These are phyloP conservation scores for Hylaeus volcanicus DNA, from an alignment of 1,140 invertebrate genomes.

Conservation along the genomic window DNA sequence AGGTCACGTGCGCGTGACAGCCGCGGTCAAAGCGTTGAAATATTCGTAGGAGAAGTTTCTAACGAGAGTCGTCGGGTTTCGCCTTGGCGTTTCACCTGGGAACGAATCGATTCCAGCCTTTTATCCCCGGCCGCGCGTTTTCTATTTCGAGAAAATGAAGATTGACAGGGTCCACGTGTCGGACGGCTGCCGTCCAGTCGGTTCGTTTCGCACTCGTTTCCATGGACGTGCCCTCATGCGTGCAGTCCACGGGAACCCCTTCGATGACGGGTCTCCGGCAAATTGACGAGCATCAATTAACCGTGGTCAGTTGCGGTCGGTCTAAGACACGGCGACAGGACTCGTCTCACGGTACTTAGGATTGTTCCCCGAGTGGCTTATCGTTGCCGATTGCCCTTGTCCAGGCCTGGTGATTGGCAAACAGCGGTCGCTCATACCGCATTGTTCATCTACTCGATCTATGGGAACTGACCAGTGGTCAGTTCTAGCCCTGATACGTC, in stretches of 20 bases:
- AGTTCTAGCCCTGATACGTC: conserved; percentile 53
- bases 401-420: conserved; percentile 46
- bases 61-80: neutral
- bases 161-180: conserved; percentile 70
- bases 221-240: conserved; percentile 10
- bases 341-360: conserved; percentile 72
- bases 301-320: conserved; percentile 56
- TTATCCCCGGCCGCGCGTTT: conserved; percentile 23
- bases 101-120: conserved; percentile 45
- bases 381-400: conserved; percentile 57
- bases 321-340: conserved; percentile 51
- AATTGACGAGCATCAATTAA: conserved; percentile 68
- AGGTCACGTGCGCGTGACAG: too few relatives aligned
- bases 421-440: conserved; percentile 38
- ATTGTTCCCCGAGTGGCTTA: conserved; percentile 64
- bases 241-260: conserved; percentile 30
- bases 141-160: conserved; percentile 65
- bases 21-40: neutral
- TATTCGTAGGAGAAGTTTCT: neutral
- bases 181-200: conserved; percentile 13
- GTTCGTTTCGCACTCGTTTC: conserved; percentile 40
- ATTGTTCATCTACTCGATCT: conserved; percentile 48
- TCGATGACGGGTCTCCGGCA: conserved; percentile 38
- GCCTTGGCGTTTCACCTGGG: conserved; percentile 63
- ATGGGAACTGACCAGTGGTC: conserved; percentile 74